Conservation (phyloP, 2,797 vertebrate species). For the Chelonia mydas region DNA sequence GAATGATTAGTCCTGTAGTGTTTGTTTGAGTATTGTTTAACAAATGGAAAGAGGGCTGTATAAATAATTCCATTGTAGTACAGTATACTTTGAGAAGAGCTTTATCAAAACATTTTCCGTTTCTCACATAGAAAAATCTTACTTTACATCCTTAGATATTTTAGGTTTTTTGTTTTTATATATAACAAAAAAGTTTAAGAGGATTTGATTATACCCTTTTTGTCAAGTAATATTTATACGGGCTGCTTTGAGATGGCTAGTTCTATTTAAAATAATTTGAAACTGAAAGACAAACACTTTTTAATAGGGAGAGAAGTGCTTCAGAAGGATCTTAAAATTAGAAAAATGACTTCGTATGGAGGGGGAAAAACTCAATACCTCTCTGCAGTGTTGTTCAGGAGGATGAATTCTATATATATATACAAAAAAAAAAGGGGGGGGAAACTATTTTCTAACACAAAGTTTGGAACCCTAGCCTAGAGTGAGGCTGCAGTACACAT, state of each 20-base stretch:
- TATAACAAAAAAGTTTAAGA: not conserved
- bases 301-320: not conserved
- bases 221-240: not conserved
- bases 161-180: not conserved
- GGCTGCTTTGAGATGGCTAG: slow-evolving; percentile 18
- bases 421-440: too few species aligned
- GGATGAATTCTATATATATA: too few species aligned
- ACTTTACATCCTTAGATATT: not conserved
- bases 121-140: not conserved
- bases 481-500: too few species aligned
- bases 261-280: slow-evolving; percentile 17
- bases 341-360: not conserved
- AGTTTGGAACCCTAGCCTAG: too few species aligned
- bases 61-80: slow-evolving; percentile 13
- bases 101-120: not conserved
- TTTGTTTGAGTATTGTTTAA: slow-evolving; percentile 33
- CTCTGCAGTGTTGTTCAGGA: too few species aligned
- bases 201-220: not conserved
- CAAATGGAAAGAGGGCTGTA: slow-evolving; percentile 31
- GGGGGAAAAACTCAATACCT: too few species aligned
- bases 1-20: slow-evolving; percentile 7
- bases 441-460: too few species aligned
- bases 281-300: not conserved
- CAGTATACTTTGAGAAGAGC: not conserved
- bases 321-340: slow-evolving; percentile 47